Base-by-base conservation (phyloP, 1,140 invertebrate genomes). In the Magallana gigas region DNA sequence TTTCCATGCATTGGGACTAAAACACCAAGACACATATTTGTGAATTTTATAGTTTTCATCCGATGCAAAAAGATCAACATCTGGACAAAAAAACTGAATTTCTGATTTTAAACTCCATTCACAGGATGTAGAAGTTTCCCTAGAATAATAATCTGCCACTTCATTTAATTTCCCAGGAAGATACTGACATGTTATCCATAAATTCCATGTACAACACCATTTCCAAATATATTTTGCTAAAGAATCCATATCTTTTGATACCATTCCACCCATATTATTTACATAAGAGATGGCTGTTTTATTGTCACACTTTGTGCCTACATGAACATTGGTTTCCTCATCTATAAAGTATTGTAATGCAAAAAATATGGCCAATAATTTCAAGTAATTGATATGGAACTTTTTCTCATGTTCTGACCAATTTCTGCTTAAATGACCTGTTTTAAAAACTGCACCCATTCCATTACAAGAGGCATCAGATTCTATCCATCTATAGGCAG, bases 21-120 rank as follows among this genome's bases (percentile, higher is more conserved):
- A 23, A 0, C 14, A 36, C 84, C 60, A 85, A 14, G 84, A 85
- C 12, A 85, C 84, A 64, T 60, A 85, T 36, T 68, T 85, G 1
- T 16, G 58, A 12, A 60, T 60, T 60, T 60, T 60, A 60, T 60
- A 60, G 6, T 60, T 60, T 9, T 60, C 14, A 60, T 60, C 58
- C 5, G 58, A 60, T 60, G 58, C 58, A 60, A 60, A 60, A 9
- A 60, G 14, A 60, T 88, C 84, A 80, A 90, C 84, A 29, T 86
- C 56, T 60, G 86, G 80, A 14, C 12, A 12, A 87, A 76, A 71
- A 68, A 68, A 85, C 16, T 84, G 62, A 57, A 88, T 83, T 16
- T 86, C 36, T 68, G 12, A 5, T 68, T 90, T 62, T 82, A 91
- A 81, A 57, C 57, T 83, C 88, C 88, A 90, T 85, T 90, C 89